Evolutionary conservation across 2,888 invertebrate genomes (phyloP).

Genomic region (Nomada goodeniana): DNA sequence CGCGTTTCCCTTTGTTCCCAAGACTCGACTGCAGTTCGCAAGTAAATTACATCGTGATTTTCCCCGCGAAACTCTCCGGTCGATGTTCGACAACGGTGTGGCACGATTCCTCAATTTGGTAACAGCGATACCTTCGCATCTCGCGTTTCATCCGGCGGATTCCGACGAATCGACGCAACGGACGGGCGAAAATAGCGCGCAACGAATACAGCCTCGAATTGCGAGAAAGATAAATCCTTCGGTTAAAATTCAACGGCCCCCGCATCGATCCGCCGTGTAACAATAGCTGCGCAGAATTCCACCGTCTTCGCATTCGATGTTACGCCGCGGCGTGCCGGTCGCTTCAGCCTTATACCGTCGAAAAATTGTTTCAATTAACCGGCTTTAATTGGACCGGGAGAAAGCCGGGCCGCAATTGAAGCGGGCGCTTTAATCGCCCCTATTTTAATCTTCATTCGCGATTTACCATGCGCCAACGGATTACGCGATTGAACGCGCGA

Average conservation of each 20-base stretch:
- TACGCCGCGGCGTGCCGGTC: not conserved
- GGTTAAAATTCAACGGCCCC: not conserved
- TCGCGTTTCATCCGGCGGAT: not conserved
- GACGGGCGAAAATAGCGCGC: too few relatives aligned
- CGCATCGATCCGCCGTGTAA: not conserved
- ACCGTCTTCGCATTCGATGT: not conserved
- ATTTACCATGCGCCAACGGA: constrained; percentile 31
- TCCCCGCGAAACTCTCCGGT: not conserved
- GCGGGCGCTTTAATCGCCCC: constrained; percentile 16
- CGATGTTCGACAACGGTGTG: not conserved
- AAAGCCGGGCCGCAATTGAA: constrained; percentile 6
- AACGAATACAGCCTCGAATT: too few relatives aligned
- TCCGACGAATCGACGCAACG: too few relatives aligned
- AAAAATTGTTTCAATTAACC: constrained; percentile 42
- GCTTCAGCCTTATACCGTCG: constrained; percentile 18
- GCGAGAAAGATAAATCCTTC: not conserved
- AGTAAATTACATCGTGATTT: constrained; percentile 17
- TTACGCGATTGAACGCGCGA: constrained; percentile 22
- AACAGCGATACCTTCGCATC: constrained; percentile 16
- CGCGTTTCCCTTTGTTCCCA: constrained; percentile 17
- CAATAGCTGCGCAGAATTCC: not conserved
- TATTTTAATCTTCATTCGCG: constrained; percentile 42
- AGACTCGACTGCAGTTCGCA: constrained; percentile 17
- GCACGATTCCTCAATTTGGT: constrained; percentile 38
- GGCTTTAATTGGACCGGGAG: constrained; percentile 28